Percentiles rank a stretch among this genome's conserved stretches.
These are phyloP conservation scores for Adelphocoris suturalis DNA, from an alignment of 2,888 invertebrate genomes.

Conservation along the genomic window DNA sequence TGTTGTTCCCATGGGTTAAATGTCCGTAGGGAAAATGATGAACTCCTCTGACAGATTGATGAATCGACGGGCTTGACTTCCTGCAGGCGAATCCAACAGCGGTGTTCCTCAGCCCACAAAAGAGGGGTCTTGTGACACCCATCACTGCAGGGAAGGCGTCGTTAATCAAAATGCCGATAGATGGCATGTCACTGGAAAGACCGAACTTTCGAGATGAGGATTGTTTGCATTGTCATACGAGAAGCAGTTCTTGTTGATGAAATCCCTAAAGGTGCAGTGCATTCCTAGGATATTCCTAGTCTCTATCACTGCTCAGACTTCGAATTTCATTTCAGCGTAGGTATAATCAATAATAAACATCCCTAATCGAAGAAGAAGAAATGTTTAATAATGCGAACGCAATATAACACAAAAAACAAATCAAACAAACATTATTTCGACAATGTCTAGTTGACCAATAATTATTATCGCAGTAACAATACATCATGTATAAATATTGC, in stretches of 20 bases:
- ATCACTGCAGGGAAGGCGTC: neutral
- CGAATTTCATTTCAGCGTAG: too few relatives aligned
- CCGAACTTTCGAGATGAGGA: neutral
- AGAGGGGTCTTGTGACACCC: neutral
- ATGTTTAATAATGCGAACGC: too few relatives aligned
- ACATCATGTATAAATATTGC: too few relatives aligned
- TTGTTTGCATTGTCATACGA: conserved; percentile 2
- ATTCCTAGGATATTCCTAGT: too few relatives aligned
- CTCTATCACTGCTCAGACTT: too few relatives aligned
- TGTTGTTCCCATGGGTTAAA: neutral
- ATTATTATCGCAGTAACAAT: too few relatives aligned
- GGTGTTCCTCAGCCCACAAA: conserved; percentile 5
- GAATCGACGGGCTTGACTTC: conserved; percentile 15
- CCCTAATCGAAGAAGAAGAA: too few relatives aligned
- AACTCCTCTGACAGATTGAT: conserved; percentile 19
- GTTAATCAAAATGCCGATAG: conserved; percentile 30
- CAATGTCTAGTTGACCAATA: too few relatives aligned
- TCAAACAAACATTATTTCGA: too few relatives aligned
- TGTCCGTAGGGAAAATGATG: conserved; percentile 6
- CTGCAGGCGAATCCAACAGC: neutral
- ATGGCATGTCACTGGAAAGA: neutral
- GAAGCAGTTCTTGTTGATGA: neutral
- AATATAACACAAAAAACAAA: too few relatives aligned
- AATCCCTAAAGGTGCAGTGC: neutral
- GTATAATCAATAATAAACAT: too few relatives aligned